Conservation (phyloP, 2,888 invertebrate genomes). For the Melanophora roralis region DNA sequence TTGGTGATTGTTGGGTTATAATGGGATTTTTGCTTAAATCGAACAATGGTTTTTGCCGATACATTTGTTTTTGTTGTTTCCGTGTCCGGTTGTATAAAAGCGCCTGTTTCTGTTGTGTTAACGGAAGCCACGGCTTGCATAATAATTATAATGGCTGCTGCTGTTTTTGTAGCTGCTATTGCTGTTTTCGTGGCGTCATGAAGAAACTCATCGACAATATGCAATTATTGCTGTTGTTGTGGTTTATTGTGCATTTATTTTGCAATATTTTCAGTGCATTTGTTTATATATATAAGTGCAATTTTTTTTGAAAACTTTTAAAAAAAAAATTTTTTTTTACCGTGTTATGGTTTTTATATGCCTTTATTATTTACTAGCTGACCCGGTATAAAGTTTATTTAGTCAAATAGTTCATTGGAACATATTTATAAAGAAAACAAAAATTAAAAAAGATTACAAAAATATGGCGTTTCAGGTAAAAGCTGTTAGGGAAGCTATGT, state of each 20-base stretch:
- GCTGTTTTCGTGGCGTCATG: constrained; percentile 15
- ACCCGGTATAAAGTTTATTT: no score
- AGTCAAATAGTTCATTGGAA: no score
- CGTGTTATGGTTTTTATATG: no score
- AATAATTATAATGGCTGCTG: constrained; percentile 48
- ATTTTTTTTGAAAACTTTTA: constrained; percentile 5
- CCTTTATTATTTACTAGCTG: no score
- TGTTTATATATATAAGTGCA: background rate
- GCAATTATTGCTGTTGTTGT: constrained; percentile 32
- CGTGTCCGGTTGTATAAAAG: constrained; percentile 11
- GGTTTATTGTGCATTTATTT: constrained; percentile 47
- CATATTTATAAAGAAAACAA: no score
- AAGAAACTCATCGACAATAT: constrained; percentile 35
- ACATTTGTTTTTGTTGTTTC: constrained; percentile 12
- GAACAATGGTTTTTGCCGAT: constrained; percentile 7
- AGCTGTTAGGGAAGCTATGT: no score
- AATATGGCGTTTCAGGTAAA: no score
- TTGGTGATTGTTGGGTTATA: constrained; percentile 36
- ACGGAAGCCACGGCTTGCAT: constrained; percentile 49
- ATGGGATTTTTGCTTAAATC: constrained; percentile 33
- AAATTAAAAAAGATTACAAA: no score
- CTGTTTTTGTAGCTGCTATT: constrained; percentile 20
- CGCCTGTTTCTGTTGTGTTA: constrained; percentile 39
- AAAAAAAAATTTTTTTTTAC: no score
- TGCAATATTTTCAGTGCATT: constrained; percentile 41